phyloP scores from a whole-genome alignment of 2,113 vertebrate genomes.

The Motacilla tschutschensis region DNA sequence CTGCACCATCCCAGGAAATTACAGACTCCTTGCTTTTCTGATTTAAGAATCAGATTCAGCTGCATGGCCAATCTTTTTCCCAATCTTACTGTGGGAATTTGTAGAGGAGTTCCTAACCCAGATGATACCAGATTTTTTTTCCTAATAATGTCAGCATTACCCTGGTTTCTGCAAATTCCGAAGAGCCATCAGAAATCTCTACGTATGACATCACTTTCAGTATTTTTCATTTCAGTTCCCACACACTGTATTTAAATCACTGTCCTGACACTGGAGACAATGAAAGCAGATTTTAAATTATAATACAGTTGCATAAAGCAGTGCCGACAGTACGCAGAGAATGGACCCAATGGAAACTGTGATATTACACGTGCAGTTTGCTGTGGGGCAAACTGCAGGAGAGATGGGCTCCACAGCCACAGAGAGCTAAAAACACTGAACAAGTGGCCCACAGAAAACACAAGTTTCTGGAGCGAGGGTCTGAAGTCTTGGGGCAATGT shows the following conservation, averaged over 20 bases:
- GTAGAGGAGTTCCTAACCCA: neutral
- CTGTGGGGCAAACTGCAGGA: neutral
- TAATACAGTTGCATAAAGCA: neutral
- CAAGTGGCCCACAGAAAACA: neutral
- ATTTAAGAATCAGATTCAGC: neutral
- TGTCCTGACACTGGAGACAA: neutral
- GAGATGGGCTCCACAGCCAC: neutral
- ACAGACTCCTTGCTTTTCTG: neutral
- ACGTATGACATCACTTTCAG: neutral
- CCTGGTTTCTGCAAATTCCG: neutral
- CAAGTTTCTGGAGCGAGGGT: neutral
- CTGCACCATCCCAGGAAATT: neutral
- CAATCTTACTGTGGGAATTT: neutral
- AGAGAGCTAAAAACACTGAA: neutral
- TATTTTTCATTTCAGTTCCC: neutral
- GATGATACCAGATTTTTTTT: neutral
- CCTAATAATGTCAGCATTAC: neutral
- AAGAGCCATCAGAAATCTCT: neutral
- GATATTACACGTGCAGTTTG: neutral
- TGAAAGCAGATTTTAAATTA: neutral
- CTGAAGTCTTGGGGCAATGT: neutral
- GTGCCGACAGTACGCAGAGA: rapidly evolving
- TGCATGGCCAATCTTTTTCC: neutral
- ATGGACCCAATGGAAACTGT: neutral
- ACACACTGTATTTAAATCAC: neutral